Base-by-base conservation (phyloP, 1,140 invertebrate genomes). In the Aphelenchoides fujianensis region DNA sequence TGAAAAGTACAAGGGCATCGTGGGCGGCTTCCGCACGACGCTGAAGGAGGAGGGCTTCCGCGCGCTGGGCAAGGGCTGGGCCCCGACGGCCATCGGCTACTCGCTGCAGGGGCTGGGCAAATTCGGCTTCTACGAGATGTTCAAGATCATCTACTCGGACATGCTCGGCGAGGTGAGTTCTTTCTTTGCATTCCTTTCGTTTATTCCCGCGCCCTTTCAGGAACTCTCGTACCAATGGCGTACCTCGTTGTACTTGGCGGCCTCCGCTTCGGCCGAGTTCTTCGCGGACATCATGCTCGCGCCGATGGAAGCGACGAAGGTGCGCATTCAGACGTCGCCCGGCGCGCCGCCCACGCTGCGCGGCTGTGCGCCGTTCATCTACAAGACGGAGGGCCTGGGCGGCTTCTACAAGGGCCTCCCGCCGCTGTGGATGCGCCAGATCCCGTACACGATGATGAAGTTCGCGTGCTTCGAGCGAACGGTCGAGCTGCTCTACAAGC, bases 391-490 rank as follows among this genome's bases (percentile, higher is more conserved):
- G 80, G 89, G 89, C 9, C 30, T 89, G 16, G 73, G 66, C 64
- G 88, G 88, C 84, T 89, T 84, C 76, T 83, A 79, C 77, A 83
- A 83, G 69, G 41, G 41, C 23, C 41, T 48, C 23, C 41, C 41
- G 23, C 41, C 41, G 41, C 41, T 48, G 41, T 48, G 41, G 23
- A 48, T 12, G 23, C 12, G 41, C 23, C 97, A 99, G 88, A 99
- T 99, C 85, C 97, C 97, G 2, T 99, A 99, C 89, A 99, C 97
- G 63, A 99, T 99, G 97, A 66, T 66, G 63, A 99, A 99, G 87
- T 99, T 99, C 86, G 95, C 96, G 72, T 98, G 95, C 88, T 99
- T 99, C 87, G 97, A 99, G 87, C 90, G 92, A 82, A 99, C 97
- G 1, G 89, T 99, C 9, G 97, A 99, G 86, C 86, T 94, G 64